Evolutionary conservation across 2,888 invertebrate species (phyloP).

Genomic region (Cheilosia scutellata): DNA sequence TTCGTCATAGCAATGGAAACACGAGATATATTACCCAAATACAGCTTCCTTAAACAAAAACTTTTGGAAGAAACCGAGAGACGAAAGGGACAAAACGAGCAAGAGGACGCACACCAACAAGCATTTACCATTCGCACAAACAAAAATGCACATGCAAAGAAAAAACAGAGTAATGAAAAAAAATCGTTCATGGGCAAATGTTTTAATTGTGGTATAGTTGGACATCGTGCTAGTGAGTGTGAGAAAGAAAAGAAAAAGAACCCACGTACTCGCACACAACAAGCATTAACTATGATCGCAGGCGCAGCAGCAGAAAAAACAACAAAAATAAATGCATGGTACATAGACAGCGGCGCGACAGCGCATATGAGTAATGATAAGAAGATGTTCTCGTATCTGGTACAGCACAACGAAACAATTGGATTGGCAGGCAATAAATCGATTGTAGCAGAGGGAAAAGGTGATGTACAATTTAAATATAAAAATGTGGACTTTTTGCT

Average conservation of each 20-base stretch:
- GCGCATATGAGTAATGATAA: slow-evolving; percentile 53
- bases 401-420: slow-evolving; percentile 63
- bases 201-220: slow-evolving; percentile 30
- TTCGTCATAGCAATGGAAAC: slow-evolving; percentile 63
- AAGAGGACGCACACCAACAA: slow-evolving; percentile 11
- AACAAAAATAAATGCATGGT: slow-evolving; percentile 50
- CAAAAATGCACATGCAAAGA: slow-evolving; percentile 7
- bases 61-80: slow-evolving; percentile 52
- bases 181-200: slow-evolving; percentile 20
- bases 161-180: background rate
- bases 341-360: slow-evolving; percentile 50
- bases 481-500: slow-evolving; percentile 60
- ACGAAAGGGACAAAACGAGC: slow-evolving; percentile 15
- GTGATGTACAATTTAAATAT: slow-evolving; percentile 61
- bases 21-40: slow-evolving; percentile 38
- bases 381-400: slow-evolving; percentile 45
- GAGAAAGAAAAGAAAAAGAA: slow-evolving; percentile 45
- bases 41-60: slow-evolving; percentile 47
- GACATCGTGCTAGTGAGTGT: slow-evolving; percentile 31
- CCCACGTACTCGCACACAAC: slow-evolving; percentile 39
- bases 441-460: slow-evolving; percentile 64
- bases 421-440: slow-evolving; percentile 63
- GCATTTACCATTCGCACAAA: slow-evolving; percentile 35
- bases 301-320: slow-evolving; percentile 40
- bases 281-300: slow-evolving; percentile 58